phyloP scores from a whole-genome alignment of 2,113 vertebrate species.

The Benitochromis conjunctus region DNA sequence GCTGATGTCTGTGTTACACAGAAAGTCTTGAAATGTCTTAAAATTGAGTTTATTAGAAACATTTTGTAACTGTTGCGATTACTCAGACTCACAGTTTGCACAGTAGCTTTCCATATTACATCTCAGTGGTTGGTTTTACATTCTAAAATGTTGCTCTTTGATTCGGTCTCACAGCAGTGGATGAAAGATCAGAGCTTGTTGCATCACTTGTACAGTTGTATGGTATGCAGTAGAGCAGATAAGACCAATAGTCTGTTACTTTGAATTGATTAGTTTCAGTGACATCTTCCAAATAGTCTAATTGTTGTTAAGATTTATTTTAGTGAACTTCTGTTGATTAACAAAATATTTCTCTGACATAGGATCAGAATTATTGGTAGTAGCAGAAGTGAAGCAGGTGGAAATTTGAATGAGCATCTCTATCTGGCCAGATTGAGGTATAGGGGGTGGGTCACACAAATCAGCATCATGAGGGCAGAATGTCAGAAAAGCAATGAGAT shows the following conservation, averaged over 20 bases:
- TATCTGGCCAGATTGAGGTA: background rate
- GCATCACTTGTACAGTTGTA: background rate
- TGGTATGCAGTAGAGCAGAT: background rate
- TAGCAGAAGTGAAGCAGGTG: accelerated
- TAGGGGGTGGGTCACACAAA: background rate
- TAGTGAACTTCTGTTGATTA: background rate
- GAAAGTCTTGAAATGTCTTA: background rate
- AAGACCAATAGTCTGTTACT: background rate
- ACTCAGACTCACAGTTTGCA: background rate
- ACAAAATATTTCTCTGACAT: background rate
- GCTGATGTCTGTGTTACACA: accelerated
- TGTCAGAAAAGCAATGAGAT: background rate
- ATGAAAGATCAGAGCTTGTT: background rate
- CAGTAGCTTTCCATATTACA: background rate
- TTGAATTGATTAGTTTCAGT: background rate
- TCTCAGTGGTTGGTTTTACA: background rate
- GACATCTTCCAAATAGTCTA: background rate
- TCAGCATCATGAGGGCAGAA: background rate
- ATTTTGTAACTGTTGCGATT: background rate
- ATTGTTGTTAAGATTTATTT: background rate
- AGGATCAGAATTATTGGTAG: background rate
- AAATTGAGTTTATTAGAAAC: background rate
- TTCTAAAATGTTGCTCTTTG: background rate
- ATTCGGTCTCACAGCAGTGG: background rate
- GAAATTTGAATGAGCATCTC: background rate